Percentiles rank a stretch among this genome's conserved stretches.
phyloP scores from a whole-genome alignment of 2,113 vertebrate species.

The Istiophorus platypterus region DNA sequence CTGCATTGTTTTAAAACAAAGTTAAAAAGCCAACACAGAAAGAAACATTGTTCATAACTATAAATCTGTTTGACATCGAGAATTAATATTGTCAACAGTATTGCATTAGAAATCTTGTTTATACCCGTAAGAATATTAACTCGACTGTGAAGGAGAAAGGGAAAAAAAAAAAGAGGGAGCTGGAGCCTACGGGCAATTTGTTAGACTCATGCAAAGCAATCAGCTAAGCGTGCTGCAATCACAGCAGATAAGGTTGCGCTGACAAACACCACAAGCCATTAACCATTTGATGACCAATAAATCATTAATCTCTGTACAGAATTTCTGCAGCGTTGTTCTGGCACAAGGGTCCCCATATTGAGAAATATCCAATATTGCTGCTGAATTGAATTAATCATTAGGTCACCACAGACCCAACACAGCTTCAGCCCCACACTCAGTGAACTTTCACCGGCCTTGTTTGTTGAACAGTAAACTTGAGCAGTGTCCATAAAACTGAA shows the following conservation, averaged over 20 bases:
- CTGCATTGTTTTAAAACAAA: constrained; percentile 23
- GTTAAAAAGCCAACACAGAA: constrained; percentile 43
- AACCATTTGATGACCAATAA: constrained; percentile 43
- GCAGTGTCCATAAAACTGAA: constrained; percentile 28
- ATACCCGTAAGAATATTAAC: constrained; percentile 34
- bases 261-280: constrained; percentile 39
- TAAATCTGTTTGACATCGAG: constrained; percentile 37
- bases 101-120: constrained; percentile 41
- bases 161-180: neutral
- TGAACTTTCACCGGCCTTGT: constrained; percentile 23
- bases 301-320: constrained; percentile 37
- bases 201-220: constrained; percentile 45
- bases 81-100: constrained; percentile 31
- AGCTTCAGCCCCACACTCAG: neutral
- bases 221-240: constrained; percentile 24
- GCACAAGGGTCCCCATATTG: constrained; percentile 9
- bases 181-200: constrained; percentile 28
- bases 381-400: constrained; percentile 35
- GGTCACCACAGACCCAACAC: neutral
- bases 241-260: constrained; percentile 38
- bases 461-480: constrained; percentile 48
- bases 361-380: constrained; percentile 38
- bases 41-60: constrained; percentile 8
- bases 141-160: neutral
- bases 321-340: constrained; percentile 16